Evolutionary conservation across 1,140 invertebrate species (phyloP), one percentile per base, ranked within the genome.

Genomic region (Bemisia tabaci): DNA sequence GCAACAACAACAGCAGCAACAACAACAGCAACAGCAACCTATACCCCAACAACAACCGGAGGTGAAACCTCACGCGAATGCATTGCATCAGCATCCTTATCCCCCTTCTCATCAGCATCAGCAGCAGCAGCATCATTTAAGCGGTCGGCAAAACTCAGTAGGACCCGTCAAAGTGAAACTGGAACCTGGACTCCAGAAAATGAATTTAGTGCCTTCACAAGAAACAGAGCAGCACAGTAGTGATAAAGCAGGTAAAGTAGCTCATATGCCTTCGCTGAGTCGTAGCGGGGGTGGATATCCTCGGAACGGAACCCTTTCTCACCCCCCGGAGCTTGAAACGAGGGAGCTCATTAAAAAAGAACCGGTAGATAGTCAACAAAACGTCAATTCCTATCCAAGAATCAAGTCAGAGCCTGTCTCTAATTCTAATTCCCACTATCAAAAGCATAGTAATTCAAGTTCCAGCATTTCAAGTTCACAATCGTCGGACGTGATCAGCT

Each of bases 1-100:
- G 60, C 68, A 70, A 39, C 68, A 70, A 17, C 61, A 69, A 48
- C 66, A 67, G 65, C 33, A 64, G 60, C 62, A 67, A 22, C 33
- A 27, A 48, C 26, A 62, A 33, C 26, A 27, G 24, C 60, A 12
- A 12, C 23, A 62, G 12, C 60, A 62, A 21, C 60, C 12, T 11
- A 12, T 21, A 12, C 12, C 11, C 11, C 23, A 62, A 12, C 23
- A 12, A 12, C 60, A 17, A 21, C 23, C 60, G 60, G 12, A 12
- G 23, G 12, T 12, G n/a, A 12, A 12, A n/a, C 48, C 12, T 22
- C 48, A 59, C 12, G n/a, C 12, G 12, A 12, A 59, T 59, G 12
- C 12, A 59, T 22, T 22, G 48, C 48, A 59, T 12, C 48, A 59
- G 48, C 48, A 59, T 12, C 48, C 48, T 59, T 22, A 12, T 12